A percentile compares a stretch with the other conserved stretches of the same genome.
phyloP scores from a whole-genome alignment of 2,888 invertebrate species.

The Agriotes lineatus region DNA sequence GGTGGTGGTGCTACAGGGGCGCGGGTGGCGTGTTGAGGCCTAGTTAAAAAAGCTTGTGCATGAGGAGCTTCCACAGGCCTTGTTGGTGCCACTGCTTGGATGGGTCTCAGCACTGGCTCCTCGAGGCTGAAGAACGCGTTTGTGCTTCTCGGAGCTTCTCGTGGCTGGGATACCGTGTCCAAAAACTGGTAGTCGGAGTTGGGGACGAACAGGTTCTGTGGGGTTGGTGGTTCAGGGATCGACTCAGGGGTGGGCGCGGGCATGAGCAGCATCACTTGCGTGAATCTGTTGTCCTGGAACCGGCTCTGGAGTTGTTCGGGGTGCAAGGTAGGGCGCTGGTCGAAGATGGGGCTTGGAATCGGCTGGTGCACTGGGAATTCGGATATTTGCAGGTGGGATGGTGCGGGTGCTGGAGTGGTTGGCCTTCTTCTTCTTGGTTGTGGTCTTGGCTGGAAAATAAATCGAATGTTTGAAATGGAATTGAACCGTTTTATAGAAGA shows the following conservation, averaged over 20 bases:
- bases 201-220: not conserved
- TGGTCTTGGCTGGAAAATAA: too few relatives aligned
- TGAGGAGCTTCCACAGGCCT: not conserved
- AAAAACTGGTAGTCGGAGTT: not conserved
- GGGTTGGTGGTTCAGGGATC: not conserved
- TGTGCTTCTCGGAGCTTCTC: not conserved
- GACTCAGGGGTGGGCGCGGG: too few relatives aligned
- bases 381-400: not conserved
- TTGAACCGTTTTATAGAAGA: too few relatives aligned
- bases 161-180: not conserved
- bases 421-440: too few relatives aligned
- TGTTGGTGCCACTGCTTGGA: not conserved
- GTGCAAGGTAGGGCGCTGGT: too few relatives aligned
- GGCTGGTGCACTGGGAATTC: not conserved
- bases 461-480: too few relatives aligned
- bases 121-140: conserved; percentile 21
- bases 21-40: not conserved
- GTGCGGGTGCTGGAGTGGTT: not conserved
- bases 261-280: not conserved
- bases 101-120: conserved; percentile 4
- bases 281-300: too few relatives aligned
- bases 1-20: not conserved
- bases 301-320: too few relatives aligned
- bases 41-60: too few relatives aligned
- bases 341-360: not conserved